These are phyloP conservation scores for Acleris sparsana DNA, from an alignment of 2,888 invertebrate genomes.

Conservation along the genomic window DNA sequence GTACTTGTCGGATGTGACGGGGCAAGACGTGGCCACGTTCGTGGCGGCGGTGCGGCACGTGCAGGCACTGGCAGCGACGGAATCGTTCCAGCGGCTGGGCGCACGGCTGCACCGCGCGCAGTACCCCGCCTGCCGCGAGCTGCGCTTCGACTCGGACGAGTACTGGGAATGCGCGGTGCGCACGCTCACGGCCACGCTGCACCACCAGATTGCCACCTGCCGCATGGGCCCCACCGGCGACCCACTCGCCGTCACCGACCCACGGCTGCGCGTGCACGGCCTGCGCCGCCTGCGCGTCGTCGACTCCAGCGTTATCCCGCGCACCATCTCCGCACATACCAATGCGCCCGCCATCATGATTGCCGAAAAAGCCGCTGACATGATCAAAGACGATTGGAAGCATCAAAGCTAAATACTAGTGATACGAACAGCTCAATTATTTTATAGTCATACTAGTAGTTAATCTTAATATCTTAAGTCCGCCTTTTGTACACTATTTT, in stretches of 20 bases:
- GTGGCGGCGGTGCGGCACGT: conserved; percentile 85
- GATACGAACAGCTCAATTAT: no score
- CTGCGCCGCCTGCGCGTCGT: conserved; percentile 84
- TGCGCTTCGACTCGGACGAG: conserved; percentile 82
- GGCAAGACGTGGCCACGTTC: conserved; percentile 83
- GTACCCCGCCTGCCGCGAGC: conserved; percentile 78
- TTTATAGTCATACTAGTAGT: no score
- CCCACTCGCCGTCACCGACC: conserved; percentile 85
- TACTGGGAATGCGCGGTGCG: conserved; percentile 89
- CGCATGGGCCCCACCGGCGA: conserved; percentile 88
- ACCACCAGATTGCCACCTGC: conserved; percentile 87
- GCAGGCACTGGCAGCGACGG: conserved; percentile 82
- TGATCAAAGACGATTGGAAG: conserved; percentile 82
- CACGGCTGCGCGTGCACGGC: conserved; percentile 85
- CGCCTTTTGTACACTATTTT: no score
- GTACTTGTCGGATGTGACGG: conserved; percentile 86
- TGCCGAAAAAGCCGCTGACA: conserved; percentile 88
- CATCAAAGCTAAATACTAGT: neutral
- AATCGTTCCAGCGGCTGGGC: conserved; percentile 84
- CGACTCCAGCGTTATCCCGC: conserved; percentile 87
- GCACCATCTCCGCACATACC: conserved; percentile 86
- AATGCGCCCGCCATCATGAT: conserved; percentile 88
- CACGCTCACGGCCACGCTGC: conserved; percentile 84
- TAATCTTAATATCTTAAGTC: no score
- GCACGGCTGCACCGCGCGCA: conserved; percentile 78